phyloP scores from a whole-genome alignment of 2,113 vertebrate species.

The Apeltes quadracus region DNA sequence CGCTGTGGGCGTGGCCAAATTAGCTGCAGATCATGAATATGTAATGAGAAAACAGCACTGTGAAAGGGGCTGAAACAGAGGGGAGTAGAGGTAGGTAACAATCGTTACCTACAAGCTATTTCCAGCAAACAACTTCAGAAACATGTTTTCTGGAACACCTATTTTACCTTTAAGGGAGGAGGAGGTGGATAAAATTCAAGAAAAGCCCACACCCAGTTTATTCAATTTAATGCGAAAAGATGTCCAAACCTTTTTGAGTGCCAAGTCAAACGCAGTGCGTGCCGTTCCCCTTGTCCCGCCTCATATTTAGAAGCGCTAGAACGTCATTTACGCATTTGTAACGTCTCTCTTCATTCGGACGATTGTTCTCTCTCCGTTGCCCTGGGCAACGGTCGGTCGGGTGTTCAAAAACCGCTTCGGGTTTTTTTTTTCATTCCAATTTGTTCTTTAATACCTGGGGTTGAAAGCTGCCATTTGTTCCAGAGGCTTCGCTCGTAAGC shows the following conservation, averaged over 20 bases:
- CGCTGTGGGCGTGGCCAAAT: too few relatives aligned
- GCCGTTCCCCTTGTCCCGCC: constrained; percentile 62
- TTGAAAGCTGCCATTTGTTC: constrained; percentile 40
- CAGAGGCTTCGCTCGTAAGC: constrained; percentile 1
- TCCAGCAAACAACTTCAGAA: too few relatives aligned
- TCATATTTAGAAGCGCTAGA: constrained; percentile 49
- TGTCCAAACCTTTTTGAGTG: not conserved
- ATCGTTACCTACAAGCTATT: too few relatives aligned
- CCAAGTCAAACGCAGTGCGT: constrained; percentile 54
- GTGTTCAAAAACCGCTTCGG: not conserved
- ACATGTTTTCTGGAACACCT: too few relatives aligned
- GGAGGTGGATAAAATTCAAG: too few relatives aligned
- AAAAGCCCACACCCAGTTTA: too few relatives aligned
- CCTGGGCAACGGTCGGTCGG: not conserved
- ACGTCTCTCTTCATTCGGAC: constrained; percentile 9
- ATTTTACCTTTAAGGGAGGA: too few relatives aligned
- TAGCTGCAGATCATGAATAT: too few relatives aligned
- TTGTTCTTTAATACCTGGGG: not conserved
- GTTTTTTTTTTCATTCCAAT: constrained; percentile 15
- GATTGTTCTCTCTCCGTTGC: not conserved
- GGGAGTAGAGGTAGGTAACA: too few relatives aligned
- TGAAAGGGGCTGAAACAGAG: too few relatives aligned
- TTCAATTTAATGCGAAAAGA: too few relatives aligned
- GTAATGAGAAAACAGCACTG: too few relatives aligned
- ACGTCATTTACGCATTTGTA: constrained; percentile 20